A percentile compares a stretch with the other conserved stretches of the same genome.
Conservation (phyloP, 2,113 vertebrate species). For the Heterotis niloticus region DNA sequence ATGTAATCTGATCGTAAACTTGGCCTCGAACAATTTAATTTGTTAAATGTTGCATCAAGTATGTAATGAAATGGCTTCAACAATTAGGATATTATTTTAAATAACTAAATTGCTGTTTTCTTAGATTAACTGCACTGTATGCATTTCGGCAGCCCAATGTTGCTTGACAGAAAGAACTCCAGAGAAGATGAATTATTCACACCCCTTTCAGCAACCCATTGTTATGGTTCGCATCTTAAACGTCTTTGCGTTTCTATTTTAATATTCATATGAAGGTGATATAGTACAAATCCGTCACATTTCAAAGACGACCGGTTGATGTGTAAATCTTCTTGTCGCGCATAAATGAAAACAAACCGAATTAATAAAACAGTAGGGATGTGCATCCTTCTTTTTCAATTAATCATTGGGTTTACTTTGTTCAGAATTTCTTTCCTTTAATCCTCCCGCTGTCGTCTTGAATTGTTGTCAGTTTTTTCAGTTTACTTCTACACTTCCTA, state of each 20-base stretch:
- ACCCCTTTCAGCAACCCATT: background rate
- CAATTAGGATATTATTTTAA: background rate
- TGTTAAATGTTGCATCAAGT: background rate
- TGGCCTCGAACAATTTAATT: background rate
- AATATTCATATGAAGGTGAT: background rate
- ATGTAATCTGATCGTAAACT: background rate
- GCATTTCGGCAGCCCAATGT: background rate
- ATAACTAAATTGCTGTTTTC: background rate
- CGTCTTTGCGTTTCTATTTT: background rate
- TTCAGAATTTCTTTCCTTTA: no score
- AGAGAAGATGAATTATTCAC: background rate
- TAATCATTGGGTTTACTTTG: background rate
- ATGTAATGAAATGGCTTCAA: background rate
- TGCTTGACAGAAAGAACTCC: background rate
- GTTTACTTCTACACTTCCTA: constrained; percentile 8
- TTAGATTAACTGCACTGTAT: background rate
- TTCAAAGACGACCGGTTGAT: background rate
- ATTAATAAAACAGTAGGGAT: constrained; percentile 32
- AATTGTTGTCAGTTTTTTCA: background rate
- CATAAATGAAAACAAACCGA: background rate
- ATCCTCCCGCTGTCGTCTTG: background rate
- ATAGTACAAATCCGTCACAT: background rate
- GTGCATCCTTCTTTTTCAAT: constrained; percentile 24
- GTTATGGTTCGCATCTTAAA: background rate
- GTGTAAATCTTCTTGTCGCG: background rate